These are phyloP conservation scores for Asteroscopus sphinx DNA, from an alignment of 2,888 invertebrate species.

Conservation along the genomic window DNA sequence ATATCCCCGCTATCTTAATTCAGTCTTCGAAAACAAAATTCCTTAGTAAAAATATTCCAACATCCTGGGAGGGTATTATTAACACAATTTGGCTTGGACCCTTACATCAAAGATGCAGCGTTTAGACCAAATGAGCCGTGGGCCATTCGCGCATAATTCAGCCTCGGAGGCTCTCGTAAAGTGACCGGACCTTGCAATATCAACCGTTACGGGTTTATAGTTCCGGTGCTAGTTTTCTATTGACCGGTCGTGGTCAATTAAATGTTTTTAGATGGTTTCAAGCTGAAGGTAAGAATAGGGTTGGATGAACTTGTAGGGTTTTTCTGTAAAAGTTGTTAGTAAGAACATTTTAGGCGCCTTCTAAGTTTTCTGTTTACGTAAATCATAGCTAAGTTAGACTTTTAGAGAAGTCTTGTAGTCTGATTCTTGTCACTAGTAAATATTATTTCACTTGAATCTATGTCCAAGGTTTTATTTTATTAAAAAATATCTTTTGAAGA, in stretches of 20 bases:
- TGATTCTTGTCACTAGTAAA: no score
- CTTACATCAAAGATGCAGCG: conserved; percentile 81
- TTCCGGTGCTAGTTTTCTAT: conserved; percentile 58
- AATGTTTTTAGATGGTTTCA: conserved; percentile 31
- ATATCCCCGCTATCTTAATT: conserved; percentile 19
- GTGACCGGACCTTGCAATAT: conserved; percentile 64
- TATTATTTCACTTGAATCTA: no score
- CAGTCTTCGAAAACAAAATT: conserved; percentile 16
- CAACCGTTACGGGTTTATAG: conserved; percentile 71
- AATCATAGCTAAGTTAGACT: no score
- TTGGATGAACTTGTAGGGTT: conserved; percentile 20
- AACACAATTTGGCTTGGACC: conserved; percentile 72
- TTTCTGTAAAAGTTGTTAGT: conserved; percentile 1
- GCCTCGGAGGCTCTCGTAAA: conserved; percentile 54
- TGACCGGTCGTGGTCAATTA: conserved; percentile 34
- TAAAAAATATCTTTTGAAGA: no score
- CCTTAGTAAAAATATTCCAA: conserved; percentile 15
- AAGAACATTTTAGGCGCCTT: background rate
- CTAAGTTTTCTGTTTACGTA: no score
- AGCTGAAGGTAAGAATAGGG: conserved; percentile 11
- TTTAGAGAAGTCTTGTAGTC: no score
- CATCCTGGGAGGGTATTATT: conserved; percentile 62
- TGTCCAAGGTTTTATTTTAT: no score
- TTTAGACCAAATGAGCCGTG: conserved; percentile 85
- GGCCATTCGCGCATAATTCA: conserved; percentile 85